Base-by-base conservation (phyloP, 2,888 invertebrate species). In the Aporophyla nigra region DNA sequence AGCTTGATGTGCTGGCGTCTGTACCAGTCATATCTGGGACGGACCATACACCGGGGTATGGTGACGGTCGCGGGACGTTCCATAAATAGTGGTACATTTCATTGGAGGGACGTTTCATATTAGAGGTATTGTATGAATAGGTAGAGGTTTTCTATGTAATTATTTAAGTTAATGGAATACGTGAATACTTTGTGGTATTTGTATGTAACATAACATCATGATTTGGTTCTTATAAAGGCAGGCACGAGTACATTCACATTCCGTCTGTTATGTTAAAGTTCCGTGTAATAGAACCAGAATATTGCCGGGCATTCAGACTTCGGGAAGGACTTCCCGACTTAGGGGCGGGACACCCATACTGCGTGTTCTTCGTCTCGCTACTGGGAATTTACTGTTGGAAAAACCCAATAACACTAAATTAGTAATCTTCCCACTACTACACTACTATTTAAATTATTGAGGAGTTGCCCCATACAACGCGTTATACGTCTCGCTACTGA, bases 1-100 rank as follows among this genome's bases (percentile, higher is more conserved):
- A 33, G n/a, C n/a, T n/a, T n/a, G n/a, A n/a, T n/a, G n/a, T n/a
- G n/a, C n/a, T n/a, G n/a, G n/a, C n/a, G n/a, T n/a, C n/a, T n/a
- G n/a, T n/a, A 56, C 27, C 33, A 56, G 63, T 56, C 79, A 71
- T 79, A 78, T 40, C 51, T 80, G 46, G 74, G 33, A 80, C 74
- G 54, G 33, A 21, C n/a, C 59, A 40, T 51, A 54, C n/a, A 9
- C 1, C 51, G 53, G 21, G 21, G 33, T 33, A 33, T 33, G 33
- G 33, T 33, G 33, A 21, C 61, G 21, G 16, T 33, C 19, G 49
- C 43, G 53, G 78, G 49, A 33, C 62, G 24, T 24, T 54, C 54
- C 10, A 62, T 54, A 27, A 77, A 69, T 67, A 70, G 54, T 63
- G 40, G 71, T 70, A 78, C 62, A 10, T 54, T 40, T 40, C 27